Evolutionary conservation across 2,113 vertebrate species (phyloP).

Genomic region (Sminthopsis crassicaudata): DNA sequence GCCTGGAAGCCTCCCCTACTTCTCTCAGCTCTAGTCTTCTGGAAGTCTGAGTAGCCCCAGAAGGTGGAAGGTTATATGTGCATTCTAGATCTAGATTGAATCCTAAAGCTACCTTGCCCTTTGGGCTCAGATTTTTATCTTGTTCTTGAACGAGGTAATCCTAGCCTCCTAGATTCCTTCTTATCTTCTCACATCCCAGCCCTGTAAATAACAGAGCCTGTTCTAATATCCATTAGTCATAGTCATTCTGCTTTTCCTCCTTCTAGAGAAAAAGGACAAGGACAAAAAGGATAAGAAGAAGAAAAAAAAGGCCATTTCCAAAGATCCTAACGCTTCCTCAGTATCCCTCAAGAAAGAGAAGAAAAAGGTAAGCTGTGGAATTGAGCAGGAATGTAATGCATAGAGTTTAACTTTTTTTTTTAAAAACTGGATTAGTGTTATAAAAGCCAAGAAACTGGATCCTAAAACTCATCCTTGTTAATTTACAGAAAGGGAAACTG

Average conservation of each 20-base stretch:
- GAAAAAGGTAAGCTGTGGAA: constrained; percentile 79
- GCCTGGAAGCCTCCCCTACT: background rate
- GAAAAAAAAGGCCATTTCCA: constrained; percentile 72
- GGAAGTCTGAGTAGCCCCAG: background rate
- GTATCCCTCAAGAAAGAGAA: constrained; percentile 81
- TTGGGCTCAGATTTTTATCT: background rate
- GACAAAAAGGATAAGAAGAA: constrained; percentile 81
- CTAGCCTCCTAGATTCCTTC: background rate
- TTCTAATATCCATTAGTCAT: background rate
- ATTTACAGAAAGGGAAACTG: background rate
- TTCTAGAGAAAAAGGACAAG: constrained; percentile 79
- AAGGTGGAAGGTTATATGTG: background rate
- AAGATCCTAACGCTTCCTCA: constrained; percentile 68
- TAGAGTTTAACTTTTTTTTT: background rate
- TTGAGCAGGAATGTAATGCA: background rate
- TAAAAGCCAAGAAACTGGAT: background rate
- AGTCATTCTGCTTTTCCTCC: background rate
- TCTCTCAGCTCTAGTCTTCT: background rate
- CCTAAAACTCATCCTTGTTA: background rate
- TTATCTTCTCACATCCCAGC: background rate
- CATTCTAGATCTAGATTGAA: background rate
- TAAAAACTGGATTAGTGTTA: background rate
- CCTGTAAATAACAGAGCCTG: background rate
- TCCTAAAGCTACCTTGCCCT: background rate
- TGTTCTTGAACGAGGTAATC: background rate